Evolutionary conservation across 1,140 invertebrate species (phyloP).

Genomic region (Hermatobates lingyangjiaoensis): DNA sequence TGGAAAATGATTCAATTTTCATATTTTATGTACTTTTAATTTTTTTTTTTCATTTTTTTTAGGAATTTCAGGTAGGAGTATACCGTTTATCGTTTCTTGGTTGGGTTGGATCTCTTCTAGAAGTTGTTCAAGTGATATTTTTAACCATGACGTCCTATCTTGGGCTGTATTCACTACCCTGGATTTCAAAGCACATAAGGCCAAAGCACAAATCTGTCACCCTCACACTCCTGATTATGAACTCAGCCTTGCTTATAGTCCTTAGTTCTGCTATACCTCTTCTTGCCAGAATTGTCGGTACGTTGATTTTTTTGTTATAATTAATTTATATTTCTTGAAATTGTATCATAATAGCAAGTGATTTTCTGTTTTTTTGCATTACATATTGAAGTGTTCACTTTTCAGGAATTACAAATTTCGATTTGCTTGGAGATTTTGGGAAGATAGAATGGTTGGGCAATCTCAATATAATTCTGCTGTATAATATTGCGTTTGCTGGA

Average conservation of each 20-base stretch:
- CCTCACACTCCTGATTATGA: slow-evolving; percentile 73
- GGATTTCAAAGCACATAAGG: slow-evolving; percentile 48
- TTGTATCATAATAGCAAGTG: no score
- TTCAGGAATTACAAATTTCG: slow-evolving; percentile 98
- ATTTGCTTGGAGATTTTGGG: slow-evolving; percentile 89
- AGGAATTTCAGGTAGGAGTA: slow-evolving; percentile 84
- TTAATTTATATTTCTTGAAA: no score
- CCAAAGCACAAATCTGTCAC: slow-evolving; percentile 57
- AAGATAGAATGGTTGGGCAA: slow-evolving; percentile 94
- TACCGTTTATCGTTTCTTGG: slow-evolving; percentile 81
- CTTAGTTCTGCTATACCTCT: slow-evolving; percentile 89
- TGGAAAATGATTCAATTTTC: no score
- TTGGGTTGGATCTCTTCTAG: slow-evolving; percentile 64
- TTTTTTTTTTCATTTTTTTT: no score
- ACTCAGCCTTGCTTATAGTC: slow-evolving; percentile 75
- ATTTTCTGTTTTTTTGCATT: no score
- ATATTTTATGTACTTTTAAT: no score
- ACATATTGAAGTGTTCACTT: no score
- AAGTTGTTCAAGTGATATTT: slow-evolving; percentile 86
- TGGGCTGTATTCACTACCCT: slow-evolving; percentile 74
- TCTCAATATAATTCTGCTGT: slow-evolving; percentile 78
- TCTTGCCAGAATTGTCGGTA: slow-evolving; percentile 69
- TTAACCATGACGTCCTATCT: slow-evolving; percentile 81
- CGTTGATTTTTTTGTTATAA: no score
- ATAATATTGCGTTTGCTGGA: slow-evolving; percentile 81